Evolutionary conservation across 2,113 vertebrate species (phyloP).

Genomic region (Datnioides undecimradiatus): DNA sequence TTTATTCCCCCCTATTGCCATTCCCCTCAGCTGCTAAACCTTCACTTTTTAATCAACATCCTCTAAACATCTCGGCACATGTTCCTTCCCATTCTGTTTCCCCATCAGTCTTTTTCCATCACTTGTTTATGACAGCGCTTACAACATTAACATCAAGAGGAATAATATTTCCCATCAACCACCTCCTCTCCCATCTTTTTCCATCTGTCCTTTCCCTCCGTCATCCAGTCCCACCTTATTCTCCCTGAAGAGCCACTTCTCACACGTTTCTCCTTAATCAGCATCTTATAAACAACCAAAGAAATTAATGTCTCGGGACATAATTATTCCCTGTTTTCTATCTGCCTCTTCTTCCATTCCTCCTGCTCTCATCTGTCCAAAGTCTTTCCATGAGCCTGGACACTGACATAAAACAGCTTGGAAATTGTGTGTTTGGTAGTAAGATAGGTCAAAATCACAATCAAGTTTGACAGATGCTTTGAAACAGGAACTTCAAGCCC

Average conservation of each 20-base stretch:
- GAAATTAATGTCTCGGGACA: constrained; percentile 51
- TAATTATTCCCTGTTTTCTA: constrained; percentile 55
- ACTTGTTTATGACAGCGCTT: constrained; percentile 37
- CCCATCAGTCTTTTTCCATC: constrained; percentile 48
- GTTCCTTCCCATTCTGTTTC: constrained; percentile 12
- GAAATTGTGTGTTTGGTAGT: constrained; percentile 13
- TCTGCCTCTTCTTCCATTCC: constrained; percentile 38
- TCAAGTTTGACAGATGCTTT: constrained; percentile 10
- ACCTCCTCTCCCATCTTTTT: constrained; percentile 10
- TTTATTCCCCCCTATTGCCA: constrained; percentile 35
- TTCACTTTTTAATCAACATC: constrained; percentile 58
- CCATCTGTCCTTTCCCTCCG: constrained; percentile 13
- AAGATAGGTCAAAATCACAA: constrained; percentile 30
- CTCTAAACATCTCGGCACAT: constrained; percentile 31
- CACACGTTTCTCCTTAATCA: constrained; percentile 49
- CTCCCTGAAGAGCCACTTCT: constrained; percentile 21
- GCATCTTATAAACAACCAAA: constrained; percentile 55
- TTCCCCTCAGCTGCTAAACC: constrained; percentile 27
- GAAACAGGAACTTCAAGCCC: constrained; percentile 1
- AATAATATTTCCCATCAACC: constrained; percentile 47
- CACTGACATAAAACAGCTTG: constrained; percentile 37
- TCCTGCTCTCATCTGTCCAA: constrained; percentile 14
- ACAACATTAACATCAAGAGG: constrained; percentile 36
- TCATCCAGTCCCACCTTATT: not conserved
- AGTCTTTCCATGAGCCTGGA: constrained; percentile 21